These are phyloP conservation scores for Entelurus aequoreus DNA, from an alignment of 2,113 vertebrate species.

Conservation along the genomic window DNA sequence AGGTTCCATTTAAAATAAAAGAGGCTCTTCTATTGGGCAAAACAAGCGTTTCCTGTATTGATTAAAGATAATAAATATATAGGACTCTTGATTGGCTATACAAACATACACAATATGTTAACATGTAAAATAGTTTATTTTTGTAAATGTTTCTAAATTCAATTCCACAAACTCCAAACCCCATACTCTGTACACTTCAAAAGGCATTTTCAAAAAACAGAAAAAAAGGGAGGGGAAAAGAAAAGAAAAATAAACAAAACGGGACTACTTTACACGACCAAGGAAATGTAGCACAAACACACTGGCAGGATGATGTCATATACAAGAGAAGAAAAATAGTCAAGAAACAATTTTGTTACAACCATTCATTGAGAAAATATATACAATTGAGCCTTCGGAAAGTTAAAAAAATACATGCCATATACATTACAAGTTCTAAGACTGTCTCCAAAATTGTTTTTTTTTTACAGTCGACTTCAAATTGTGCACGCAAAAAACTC, in stretches of 20 bases:
- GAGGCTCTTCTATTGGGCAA: background rate
- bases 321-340: conserved; percentile 99
- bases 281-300: conserved; percentile 90
- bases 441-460: conserved; percentile 77
- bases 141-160: conserved; percentile 99
- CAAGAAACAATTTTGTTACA: conserved; percentile 99
- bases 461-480: conserved; percentile 80
- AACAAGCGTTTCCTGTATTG: background rate
- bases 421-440: conserved; percentile 93
- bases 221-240: background rate
- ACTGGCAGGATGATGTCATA: conserved; percentile 91
- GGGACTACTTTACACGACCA: conserved; percentile 96
- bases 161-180: conserved; percentile 99
- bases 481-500: conserved; percentile 89
- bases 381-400: conserved; percentile 98
- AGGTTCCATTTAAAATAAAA: too few species aligned
- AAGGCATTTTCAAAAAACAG: conserved; percentile 77
- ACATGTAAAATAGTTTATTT: conserved; percentile 99
- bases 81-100: background rate
- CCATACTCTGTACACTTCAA: conserved; percentile 99
- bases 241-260: conserved; percentile 30
- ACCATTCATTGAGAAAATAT: conserved; percentile 99
- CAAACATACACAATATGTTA: conserved; percentile 30
- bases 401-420: conserved; percentile 99
- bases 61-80: too few species aligned